These are phyloP conservation scores for Trachythela sp. DNA, from an alignment of 64 coral and sea anemone genomes.

Conservation along the genomic window DNA sequence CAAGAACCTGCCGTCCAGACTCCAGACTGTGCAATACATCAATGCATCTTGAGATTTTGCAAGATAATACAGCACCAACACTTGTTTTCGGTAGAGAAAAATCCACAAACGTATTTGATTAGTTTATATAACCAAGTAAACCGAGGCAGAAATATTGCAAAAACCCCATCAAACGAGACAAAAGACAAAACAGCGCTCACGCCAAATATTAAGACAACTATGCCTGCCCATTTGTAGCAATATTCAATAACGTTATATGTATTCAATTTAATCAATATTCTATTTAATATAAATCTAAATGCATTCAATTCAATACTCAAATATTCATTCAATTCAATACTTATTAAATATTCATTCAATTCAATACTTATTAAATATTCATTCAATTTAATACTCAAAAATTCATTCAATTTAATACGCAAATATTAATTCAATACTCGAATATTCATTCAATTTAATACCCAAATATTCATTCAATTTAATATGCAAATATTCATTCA, in stretches of 20 bases:
- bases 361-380: neutral
- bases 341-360: neutral
- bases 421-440: neutral
- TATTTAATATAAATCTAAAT: neutral
- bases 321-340: neutral
- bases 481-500: neutral
- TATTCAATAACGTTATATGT: neutral
- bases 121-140: no score
- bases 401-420: slow-evolving; percentile 15
- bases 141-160: no score
- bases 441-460: slow-evolving; percentile 26
- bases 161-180: no score
- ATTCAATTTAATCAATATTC: neutral
- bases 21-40: no score
- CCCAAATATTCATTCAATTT: slow-evolving; percentile 7
- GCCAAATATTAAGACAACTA: no score
- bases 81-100: no score
- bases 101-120: no score
- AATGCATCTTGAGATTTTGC: no score
- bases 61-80: no score
- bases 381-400: neutral
- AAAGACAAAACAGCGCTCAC: no score
- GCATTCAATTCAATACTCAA: neutral
- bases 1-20: no score
- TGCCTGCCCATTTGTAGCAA: no score